Evolutionary conservation across 2,888 invertebrate genomes (phyloP).

Genomic region (Phortica magna): DNA sequence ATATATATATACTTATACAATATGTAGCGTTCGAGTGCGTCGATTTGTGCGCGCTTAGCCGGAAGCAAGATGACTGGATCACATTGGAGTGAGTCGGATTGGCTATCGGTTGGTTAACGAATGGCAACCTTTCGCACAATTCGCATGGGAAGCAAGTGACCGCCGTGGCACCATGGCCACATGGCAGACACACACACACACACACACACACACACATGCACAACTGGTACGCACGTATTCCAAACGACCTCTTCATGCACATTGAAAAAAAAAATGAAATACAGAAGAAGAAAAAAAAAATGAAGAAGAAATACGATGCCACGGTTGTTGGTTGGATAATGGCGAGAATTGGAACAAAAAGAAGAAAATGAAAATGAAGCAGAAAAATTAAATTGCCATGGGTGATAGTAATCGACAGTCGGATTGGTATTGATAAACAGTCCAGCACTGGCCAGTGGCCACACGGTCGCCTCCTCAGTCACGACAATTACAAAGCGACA

Average conservation of each 20-base stretch:
- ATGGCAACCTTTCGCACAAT: conserved; percentile 42
- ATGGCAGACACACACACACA: neutral
- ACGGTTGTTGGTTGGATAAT: too few species aligned
- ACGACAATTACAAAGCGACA: too few species aligned
- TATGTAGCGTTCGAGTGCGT: too few species aligned
- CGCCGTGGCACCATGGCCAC: conserved; percentile 9
- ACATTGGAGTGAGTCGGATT: conserved; percentile 66
- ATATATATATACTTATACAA: too few species aligned
- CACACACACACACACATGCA: neutral
- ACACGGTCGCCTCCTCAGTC: too few species aligned
- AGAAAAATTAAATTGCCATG: conserved; percentile 14
- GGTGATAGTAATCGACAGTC: conserved; percentile 63
- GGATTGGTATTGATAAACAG: conserved; percentile 57
- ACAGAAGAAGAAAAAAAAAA: conserved; percentile 29
- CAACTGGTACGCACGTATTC: neutral
- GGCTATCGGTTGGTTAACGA: conserved; percentile 72
- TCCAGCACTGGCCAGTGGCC: too few species aligned
- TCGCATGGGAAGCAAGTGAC: conserved; percentile 26
- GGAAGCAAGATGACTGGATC: conserved; percentile 40
- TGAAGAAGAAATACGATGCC: neutral
- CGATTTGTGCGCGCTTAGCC: too few species aligned
- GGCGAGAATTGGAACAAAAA: neutral
- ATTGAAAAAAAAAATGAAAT: conserved; percentile 17
- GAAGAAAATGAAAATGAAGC: neutral
- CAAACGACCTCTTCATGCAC: neutral